phyloP scores from a whole-genome alignment of 2,113 vertebrate genomes.

The Myiopsitta monachus region DNA sequence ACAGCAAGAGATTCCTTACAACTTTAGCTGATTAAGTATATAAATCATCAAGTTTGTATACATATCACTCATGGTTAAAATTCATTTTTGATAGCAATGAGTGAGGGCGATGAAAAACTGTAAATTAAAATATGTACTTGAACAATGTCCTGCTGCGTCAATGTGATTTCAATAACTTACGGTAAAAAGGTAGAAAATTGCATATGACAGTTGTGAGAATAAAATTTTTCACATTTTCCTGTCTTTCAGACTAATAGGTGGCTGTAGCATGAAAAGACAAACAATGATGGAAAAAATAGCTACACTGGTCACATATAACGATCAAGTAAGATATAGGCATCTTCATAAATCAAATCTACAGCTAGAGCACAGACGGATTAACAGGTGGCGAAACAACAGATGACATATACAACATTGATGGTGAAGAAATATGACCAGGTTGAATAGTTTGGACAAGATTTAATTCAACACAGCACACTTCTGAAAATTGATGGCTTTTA shows the following conservation, averaged over 20 bases:
- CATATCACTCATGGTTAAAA: neutral
- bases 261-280: neutral
- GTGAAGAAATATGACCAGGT: neutral
- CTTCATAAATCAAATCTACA: slow-evolving; percentile 13
- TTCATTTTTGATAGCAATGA: neutral
- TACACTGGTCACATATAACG: neutral
- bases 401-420: neutral
- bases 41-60: neutral
- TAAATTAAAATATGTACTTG: neutral
- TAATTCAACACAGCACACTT: slow-evolving; percentile 11
- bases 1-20: neutral
- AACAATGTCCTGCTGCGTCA: neutral
- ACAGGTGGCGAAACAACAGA: slow-evolving; percentile 43
- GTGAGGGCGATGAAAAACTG: neutral
- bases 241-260: neutral
- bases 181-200: neutral
- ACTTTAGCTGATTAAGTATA: neutral
- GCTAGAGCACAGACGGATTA: slow-evolving; percentile 35
- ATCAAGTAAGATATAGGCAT: neutral
- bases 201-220: neutral
- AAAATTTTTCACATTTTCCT: neutral
- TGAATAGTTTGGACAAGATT: slow-evolving; percentile 27
- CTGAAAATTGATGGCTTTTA: neutral
- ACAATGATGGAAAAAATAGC: neutral
- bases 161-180: neutral